Percentiles rank a stretch among this genome's conserved stretches.
These are phyloP conservation scores for Scophthalmus maximus DNA, from an alignment of 2,113 vertebrate genomes.

Conservation along the genomic window DNA sequence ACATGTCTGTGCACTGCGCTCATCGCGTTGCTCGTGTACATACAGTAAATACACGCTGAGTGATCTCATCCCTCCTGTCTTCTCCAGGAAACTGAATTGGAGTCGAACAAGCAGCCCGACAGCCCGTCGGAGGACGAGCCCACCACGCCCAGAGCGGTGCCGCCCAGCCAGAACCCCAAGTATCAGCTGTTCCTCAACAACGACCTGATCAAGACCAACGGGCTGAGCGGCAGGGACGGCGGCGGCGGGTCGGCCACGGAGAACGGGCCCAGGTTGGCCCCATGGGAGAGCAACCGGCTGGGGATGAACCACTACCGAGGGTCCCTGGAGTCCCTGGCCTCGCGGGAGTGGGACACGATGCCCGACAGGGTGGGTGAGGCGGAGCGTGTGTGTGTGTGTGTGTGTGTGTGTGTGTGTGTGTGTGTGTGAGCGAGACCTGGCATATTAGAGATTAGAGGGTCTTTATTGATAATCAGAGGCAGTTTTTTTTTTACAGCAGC, in stretches of 20 bases:
- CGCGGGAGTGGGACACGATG: constrained; percentile 77
- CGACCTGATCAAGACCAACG: constrained; percentile 60
- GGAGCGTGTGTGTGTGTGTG: not conserved
- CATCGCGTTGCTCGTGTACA: too few species aligned
- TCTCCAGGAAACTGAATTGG: constrained; percentile 73
- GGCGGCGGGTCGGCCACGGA: constrained; percentile 33
- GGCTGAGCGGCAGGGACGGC: constrained; percentile 59
- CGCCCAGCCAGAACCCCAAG: constrained; percentile 65
- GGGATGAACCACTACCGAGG: constrained; percentile 63
- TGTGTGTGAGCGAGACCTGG: not conserved
- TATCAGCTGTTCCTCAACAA: constrained; percentile 81
- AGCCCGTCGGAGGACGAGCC: constrained; percentile 73
- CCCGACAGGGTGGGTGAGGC: constrained; percentile 76
- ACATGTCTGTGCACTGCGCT: too few species aligned
- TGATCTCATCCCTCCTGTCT: not conserved
- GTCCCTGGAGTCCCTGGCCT: constrained; percentile 81
- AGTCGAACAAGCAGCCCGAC: constrained; percentile 67
- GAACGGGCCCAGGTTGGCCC: constrained; percentile 56
- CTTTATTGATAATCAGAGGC: constrained; percentile 12
- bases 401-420: constrained; percentile 1
- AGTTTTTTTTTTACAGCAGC: not conserved
- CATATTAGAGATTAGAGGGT: constrained; percentile 8
- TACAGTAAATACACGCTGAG: too few species aligned
- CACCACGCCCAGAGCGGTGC: constrained; percentile 21
- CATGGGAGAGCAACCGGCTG: constrained; percentile 64